These are phyloP conservation scores for Zelleria hepariella DNA, from an alignment of 2,888 invertebrate genomes.

Conservation along the genomic window DNA sequence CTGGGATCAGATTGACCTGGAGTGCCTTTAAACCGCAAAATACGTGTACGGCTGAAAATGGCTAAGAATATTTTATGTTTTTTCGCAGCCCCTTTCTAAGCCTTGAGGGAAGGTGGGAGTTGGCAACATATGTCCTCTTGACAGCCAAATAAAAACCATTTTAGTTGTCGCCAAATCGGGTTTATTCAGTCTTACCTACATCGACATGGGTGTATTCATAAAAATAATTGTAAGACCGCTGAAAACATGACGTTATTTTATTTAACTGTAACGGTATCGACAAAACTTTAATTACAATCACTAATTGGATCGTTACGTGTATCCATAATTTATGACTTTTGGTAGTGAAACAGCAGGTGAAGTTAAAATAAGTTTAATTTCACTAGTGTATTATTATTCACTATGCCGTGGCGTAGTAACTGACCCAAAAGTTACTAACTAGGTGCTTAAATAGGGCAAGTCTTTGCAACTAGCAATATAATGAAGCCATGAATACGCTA, in stretches of 20 bases:
- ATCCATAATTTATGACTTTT: neutral
- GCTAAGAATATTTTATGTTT: neutral
- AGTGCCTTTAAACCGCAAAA: conserved; percentile 33
- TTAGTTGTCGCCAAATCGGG: no score
- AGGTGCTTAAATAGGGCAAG: neutral
- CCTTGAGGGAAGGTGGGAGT: neutral
- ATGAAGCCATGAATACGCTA: neutral
- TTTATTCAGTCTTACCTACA: no score
- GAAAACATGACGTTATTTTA: no score
- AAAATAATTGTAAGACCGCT: no score
- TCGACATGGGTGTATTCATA: no score
- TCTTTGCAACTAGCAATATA: neutral
- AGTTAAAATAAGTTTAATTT: neutral
- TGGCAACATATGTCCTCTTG: neutral
- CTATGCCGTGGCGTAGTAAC: neutral
- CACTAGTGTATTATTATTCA: neutral
- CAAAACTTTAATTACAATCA: no score
- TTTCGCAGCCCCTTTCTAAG: neutral
- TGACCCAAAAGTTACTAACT: neutral
- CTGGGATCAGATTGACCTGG: conserved; percentile 40
- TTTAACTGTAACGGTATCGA: no score
- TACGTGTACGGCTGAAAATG: neutral
- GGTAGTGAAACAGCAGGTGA: neutral
- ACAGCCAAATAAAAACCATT: neutral
- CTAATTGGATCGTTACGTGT: neutral